phyloP scores from a whole-genome alignment of 2,113 vertebrate genomes.

The Microcebus tavaratra region DNA sequence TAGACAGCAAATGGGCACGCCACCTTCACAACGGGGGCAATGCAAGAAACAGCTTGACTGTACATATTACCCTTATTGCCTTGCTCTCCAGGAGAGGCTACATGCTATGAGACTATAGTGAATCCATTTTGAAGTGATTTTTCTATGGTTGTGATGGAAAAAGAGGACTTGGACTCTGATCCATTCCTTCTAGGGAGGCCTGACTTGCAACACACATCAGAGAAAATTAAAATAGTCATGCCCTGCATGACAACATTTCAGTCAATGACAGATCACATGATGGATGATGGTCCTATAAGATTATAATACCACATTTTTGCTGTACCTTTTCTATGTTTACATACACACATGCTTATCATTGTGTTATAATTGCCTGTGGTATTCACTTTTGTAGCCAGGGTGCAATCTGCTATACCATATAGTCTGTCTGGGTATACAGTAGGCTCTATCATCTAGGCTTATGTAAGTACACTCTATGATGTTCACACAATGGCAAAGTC shows the following conservation, averaged over 20 bases:
- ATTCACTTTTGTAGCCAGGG: neutral
- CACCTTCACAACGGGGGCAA: neutral
- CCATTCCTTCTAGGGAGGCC: neutral
- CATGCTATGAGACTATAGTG: neutral
- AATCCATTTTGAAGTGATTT: neutral
- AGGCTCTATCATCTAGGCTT: neutral
- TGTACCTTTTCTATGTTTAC: neutral
- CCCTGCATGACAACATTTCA: neutral
- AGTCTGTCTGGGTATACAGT: neutral
- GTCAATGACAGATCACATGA: neutral
- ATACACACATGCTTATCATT: neutral
- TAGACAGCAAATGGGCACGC: neutral
- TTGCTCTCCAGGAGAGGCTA: neutral
- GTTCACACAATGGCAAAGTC: neutral
- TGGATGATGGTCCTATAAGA: neutral
- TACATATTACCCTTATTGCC: neutral
- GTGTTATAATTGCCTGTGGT: neutral
- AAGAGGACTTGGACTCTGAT: neutral
- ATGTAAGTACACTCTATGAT: neutral
- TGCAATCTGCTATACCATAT: neutral
- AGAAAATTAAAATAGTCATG: neutral
- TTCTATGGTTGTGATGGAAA: neutral
- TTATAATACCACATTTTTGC: neutral
- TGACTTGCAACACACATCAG: neutral
- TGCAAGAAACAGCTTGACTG: neutral